Percentiles rank a stretch among this genome's conserved stretches.
Conservation (phyloP, 2,113 vertebrate species). For the Aldabrachelys gigantea region DNA sequence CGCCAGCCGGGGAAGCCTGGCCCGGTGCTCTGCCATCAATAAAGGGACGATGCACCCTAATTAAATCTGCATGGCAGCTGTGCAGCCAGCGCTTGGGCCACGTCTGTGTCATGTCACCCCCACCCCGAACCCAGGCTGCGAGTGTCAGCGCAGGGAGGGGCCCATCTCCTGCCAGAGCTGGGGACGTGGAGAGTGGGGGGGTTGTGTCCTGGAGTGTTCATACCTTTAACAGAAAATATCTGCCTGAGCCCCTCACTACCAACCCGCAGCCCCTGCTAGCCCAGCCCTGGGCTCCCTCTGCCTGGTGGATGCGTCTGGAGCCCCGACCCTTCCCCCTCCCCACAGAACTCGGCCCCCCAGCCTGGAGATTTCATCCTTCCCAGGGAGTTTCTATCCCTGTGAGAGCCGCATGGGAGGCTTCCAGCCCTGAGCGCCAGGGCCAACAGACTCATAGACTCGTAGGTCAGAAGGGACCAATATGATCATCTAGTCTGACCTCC, state of each 20-base stretch:
- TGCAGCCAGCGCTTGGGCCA: not conserved
- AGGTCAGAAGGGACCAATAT: too few species aligned
- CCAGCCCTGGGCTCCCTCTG: too few species aligned
- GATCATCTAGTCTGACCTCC: too few species aligned
- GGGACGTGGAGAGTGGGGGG: not conserved
- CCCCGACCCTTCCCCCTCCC: too few species aligned
- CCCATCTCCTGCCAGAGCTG: not conserved
- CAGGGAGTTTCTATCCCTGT: accelerated
- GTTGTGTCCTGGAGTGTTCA: not conserved
- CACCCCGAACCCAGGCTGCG: accelerated
- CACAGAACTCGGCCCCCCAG: not conserved
- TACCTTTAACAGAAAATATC: not conserved
- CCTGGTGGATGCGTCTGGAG: too few species aligned
- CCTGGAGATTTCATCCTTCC: not conserved
- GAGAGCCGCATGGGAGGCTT: accelerated
- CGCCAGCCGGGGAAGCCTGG: too few species aligned
- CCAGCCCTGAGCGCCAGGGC: not conserved
- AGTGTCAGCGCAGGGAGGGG: too few species aligned
- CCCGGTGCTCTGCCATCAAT: not conserved
- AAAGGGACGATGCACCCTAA: not conserved
- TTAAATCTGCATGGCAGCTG: not conserved
- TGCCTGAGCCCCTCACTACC: not conserved
- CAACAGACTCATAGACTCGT: too few species aligned
- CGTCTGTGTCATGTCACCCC: not conserved
- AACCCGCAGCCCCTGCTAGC: not conserved